These are phyloP conservation scores for Lagocephalus sceleratus DNA, from an alignment of 2,797 vertebrate genomes.

Conservation along the genomic window DNA sequence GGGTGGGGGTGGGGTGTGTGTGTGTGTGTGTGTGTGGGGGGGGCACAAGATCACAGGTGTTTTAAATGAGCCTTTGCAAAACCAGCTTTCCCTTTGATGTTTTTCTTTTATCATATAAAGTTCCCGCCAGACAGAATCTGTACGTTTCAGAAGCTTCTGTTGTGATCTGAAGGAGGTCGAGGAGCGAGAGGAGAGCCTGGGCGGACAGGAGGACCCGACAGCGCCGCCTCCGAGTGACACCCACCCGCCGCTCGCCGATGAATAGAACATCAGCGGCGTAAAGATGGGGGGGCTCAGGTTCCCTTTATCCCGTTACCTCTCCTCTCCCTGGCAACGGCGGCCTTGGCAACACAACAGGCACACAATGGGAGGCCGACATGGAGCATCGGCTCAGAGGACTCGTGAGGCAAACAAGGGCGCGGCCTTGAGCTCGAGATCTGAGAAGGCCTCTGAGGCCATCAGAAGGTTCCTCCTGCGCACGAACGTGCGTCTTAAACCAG, in stretches of 20 bases:
- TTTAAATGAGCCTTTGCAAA: slow-evolving; percentile 46
- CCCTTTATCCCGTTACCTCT: slow-evolving; percentile 65
- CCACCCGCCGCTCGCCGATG: slow-evolving; percentile 52
- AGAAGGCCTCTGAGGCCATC: too few relatives aligned
- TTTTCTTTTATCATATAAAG: slow-evolving; percentile 30
- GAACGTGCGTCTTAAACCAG: too few relatives aligned
- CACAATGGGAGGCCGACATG: slow-evolving; percentile 42
- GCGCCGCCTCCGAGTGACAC: slow-evolving; percentile 22
- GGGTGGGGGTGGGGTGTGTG: too few relatives aligned
- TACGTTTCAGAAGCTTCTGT: background rate
- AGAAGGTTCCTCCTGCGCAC: too few relatives aligned
- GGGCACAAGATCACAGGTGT: slow-evolving; percentile 7
- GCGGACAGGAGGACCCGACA: slow-evolving; percentile 32
- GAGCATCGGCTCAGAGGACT: slow-evolving; percentile 33
- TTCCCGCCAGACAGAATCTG: too few relatives aligned
- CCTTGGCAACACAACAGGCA: slow-evolving; percentile 72
- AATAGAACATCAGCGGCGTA: slow-evolving; percentile 78
- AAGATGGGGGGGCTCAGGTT: slow-evolving; percentile 71
- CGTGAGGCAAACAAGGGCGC: too few relatives aligned
- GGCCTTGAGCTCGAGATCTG: too few relatives aligned
- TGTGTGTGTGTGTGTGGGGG: too few relatives aligned
- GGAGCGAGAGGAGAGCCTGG: background rate
- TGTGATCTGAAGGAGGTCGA: background rate
- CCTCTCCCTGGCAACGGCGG: slow-evolving; percentile 72
- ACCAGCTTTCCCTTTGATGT: slow-evolving; percentile 15